Percentiles rank a stretch among this genome's conserved stretches.
phyloP scores from a whole-genome alignment of 2,113 vertebrate genomes.

The Sebastes fasciatus region DNA sequence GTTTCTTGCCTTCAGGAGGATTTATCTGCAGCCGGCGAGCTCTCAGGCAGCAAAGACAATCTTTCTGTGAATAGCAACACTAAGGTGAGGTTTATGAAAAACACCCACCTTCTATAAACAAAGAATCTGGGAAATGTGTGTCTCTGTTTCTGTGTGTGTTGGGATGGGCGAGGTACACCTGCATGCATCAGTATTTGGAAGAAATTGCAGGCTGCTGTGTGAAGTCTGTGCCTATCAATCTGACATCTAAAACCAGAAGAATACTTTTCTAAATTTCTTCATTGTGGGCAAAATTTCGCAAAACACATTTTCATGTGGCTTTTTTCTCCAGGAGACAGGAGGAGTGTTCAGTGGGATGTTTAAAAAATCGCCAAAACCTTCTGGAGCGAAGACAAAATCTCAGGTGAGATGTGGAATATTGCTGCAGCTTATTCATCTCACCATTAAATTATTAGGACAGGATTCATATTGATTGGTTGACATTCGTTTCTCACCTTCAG shows the following conservation, averaged over 20 bases:
- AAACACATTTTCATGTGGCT: neutral
- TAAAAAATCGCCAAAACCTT: slow-evolving; percentile 32
- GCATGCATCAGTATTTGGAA: neutral
- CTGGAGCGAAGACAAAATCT: slow-evolving; percentile 15
- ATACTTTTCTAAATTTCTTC: neutral
- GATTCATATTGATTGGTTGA: neutral
- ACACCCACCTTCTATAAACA: too few relatives aligned
- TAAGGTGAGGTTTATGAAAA: slow-evolving; percentile 27
- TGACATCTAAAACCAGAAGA: neutral
- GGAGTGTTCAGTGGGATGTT: slow-evolving; percentile 59
- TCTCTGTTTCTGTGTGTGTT: too few relatives aligned
- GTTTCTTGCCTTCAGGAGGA: slow-evolving; percentile 48
- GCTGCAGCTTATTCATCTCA: neutral
- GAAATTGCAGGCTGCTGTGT: neutral
- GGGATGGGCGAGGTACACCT: neutral
- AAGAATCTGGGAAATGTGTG: too few relatives aligned
- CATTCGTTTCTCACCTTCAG: slow-evolving; percentile 30
- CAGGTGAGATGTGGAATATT: slow-evolving; percentile 24
- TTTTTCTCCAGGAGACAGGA: slow-evolving; percentile 37
- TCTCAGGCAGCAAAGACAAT: slow-evolving; percentile 27
- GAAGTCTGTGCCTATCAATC: neutral
- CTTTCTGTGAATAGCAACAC: slow-evolving; percentile 32
- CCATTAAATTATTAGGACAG: neutral
- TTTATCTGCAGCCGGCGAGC: slow-evolving; percentile 22
- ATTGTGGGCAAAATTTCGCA: neutral